These are phyloP conservation scores for Conops quadrifasciatus DNA, from an alignment of 2,888 invertebrate genomes.

Conservation along the genomic window DNA sequence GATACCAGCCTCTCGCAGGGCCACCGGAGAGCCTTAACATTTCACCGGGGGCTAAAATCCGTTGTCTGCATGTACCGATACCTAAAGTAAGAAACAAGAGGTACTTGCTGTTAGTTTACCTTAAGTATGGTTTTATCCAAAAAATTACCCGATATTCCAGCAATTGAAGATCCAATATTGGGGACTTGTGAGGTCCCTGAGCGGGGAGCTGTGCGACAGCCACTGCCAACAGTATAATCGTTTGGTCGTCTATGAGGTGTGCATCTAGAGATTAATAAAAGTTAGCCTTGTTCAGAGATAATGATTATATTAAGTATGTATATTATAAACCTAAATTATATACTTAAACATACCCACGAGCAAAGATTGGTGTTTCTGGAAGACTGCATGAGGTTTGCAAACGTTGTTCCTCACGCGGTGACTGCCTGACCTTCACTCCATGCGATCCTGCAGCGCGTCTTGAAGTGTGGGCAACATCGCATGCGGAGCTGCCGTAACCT, in stretches of 20 bases:
- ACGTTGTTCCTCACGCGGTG: slow-evolving; percentile 70
- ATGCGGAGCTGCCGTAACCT: slow-evolving; percentile 50
- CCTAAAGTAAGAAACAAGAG: too few species aligned
- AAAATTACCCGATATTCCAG: slow-evolving; percentile 58
- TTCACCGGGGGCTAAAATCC: slow-evolving; percentile 77
- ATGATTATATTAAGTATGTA: not conserved
- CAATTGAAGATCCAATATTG: slow-evolving; percentile 62
- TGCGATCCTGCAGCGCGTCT: slow-evolving; percentile 63
- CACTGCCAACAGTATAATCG: slow-evolving; percentile 64
- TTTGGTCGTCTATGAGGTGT: slow-evolving; percentile 75
- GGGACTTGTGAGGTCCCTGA: slow-evolving; percentile 65
- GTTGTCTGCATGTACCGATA: slow-evolving; percentile 65
- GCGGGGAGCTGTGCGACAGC: slow-evolving; percentile 71
- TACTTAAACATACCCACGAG: slow-evolving; percentile 69
- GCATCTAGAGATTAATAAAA: slow-evolving; percentile 54
- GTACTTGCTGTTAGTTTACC: too few species aligned
- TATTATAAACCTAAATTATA: not conserved
- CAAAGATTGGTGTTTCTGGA: slow-evolving; percentile 89
- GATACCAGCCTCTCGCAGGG: slow-evolving; percentile 87
- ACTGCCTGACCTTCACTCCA: slow-evolving; percentile 66
- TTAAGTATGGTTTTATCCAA: not conserved
- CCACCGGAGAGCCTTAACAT: slow-evolving; percentile 80
- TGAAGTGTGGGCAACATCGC: slow-evolving; percentile 66
- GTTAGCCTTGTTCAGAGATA: not conserved
- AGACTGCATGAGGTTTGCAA: slow-evolving; percentile 86